phyloP scores from a whole-genome alignment of 2,888 invertebrate genomes.

The Nasonia oneida region DNA sequence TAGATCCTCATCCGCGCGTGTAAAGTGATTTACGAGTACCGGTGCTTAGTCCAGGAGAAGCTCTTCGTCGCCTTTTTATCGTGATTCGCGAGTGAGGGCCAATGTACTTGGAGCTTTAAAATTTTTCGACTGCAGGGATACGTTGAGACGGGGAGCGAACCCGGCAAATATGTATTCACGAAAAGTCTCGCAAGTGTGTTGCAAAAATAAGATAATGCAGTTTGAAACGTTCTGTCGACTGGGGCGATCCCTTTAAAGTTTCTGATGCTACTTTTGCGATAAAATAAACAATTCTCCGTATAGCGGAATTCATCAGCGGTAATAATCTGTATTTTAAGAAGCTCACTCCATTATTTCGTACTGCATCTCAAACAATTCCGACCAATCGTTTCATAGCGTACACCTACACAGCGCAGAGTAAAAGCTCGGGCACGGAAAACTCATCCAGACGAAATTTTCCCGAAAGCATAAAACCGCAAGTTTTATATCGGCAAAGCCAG shows the following conservation, averaged over 20 bases:
- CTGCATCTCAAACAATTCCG: not conserved
- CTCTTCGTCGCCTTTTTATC: conserved; percentile 42
- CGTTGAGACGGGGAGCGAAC: not conserved
- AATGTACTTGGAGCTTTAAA: not conserved
- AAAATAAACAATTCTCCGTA: not conserved
- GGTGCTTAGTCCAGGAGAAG: not conserved
- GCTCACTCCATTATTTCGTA: not conserved
- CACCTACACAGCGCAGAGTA: not conserved
- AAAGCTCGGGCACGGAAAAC: not conserved
- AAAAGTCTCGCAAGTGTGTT: not conserved
- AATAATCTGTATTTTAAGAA: conserved; percentile 30
- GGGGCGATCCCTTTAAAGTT: no score
- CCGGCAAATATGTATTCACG: conserved; percentile 35
- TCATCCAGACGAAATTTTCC: conserved; percentile 44
- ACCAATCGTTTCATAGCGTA: not conserved
- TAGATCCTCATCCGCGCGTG: conserved; percentile 1
- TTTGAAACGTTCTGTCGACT: not conserved
- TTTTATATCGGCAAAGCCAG: conserved; percentile 44
- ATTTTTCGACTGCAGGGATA: not conserved
- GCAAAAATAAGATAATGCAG: not conserved
- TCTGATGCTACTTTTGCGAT: not conserved
- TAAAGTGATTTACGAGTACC: conserved; percentile 44
- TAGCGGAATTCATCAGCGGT: not conserved
- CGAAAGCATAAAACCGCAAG: conserved; percentile 54
- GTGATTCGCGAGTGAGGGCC: conserved; percentile 43